phyloP scores from a whole-genome alignment of 2,113 vertebrate species.

The Arothron firmamentum region DNA sequence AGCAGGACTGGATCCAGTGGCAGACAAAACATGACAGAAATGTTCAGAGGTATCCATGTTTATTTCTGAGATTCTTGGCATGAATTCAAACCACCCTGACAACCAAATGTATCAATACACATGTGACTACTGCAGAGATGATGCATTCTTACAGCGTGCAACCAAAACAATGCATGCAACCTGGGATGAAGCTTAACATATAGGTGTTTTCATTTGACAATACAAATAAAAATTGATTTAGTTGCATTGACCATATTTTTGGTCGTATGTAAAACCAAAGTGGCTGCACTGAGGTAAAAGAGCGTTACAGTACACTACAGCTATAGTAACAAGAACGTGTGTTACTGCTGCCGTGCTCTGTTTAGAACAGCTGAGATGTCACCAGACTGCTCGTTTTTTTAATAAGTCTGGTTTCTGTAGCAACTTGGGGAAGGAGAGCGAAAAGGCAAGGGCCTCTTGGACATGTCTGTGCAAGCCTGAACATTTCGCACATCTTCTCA shows the following conservation, averaged over 20 bases:
- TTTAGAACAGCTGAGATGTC: slow-evolving; percentile 56
- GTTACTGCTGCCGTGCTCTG: slow-evolving; percentile 52
- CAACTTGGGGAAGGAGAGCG: slow-evolving; percentile 42
- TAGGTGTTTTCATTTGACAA: too few relatives aligned
- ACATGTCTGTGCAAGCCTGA: slow-evolving; percentile 67
- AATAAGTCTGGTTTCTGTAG: slow-evolving; percentile 66
- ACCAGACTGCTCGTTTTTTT: slow-evolving; percentile 34
- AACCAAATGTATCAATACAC: slow-evolving; percentile 1
- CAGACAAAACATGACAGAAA: slow-evolving; percentile 59
- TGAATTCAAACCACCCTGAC: slow-evolving; percentile 39
- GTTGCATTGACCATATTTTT: too few relatives aligned
- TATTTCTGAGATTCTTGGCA: slow-evolving; percentile 46
- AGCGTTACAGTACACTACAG: background rate
- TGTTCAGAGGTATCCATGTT: slow-evolving; percentile 50
- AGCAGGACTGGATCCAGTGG: slow-evolving; percentile 57
- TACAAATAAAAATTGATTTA: too few relatives aligned
- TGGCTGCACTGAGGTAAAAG: too few relatives aligned
- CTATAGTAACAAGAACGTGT: slow-evolving; percentile 5
- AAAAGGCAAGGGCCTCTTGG: slow-evolving; percentile 49
- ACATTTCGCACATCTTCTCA: slow-evolving; percentile 42
- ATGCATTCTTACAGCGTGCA: background rate
- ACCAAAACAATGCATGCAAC: too few relatives aligned
- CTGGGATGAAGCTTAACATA: too few relatives aligned
- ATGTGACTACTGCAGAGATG: slow-evolving; percentile 1
- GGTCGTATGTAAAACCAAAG: too few relatives aligned